A percentile compares a stretch with the other conserved stretches of the same genome.
Conservation (phyloP, 2,797 vertebrate genomes). For the Hafferia zeledoni region DNA sequence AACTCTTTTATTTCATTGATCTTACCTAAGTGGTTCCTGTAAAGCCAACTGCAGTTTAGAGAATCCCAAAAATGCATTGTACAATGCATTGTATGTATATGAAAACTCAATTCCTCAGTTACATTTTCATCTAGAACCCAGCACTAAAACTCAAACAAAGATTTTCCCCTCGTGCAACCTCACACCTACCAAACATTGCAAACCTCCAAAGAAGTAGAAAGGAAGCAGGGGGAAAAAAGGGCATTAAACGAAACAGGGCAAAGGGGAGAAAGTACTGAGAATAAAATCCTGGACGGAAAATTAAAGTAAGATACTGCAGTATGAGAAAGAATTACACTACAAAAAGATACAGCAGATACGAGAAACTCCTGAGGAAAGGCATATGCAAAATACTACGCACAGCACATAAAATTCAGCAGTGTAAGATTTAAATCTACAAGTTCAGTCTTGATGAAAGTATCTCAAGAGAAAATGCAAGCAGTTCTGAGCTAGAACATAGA, state of each 20-base stretch:
- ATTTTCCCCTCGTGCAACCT: neutral
- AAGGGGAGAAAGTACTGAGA: neutral
- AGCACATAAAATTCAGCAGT: neutral
- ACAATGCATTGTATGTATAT: neutral
- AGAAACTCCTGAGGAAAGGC: neutral
- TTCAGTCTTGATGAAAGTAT: neutral
- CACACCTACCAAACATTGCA: neutral
- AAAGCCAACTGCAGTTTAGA: neutral
- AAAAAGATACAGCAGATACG: neutral
- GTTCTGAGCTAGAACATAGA: neutral
- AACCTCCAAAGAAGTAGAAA: neutral
- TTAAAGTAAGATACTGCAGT: neutral
- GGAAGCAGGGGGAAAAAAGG: neutral
- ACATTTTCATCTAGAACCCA: neutral
- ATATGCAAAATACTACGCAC: neutral
- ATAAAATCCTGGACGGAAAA: neutral
- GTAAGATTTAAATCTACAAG: neutral
- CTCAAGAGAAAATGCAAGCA: neutral
- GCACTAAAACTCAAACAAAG: neutral
- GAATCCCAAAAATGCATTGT: neutral
- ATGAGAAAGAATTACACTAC: neutral
- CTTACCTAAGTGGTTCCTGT: neutral
- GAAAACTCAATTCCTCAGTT: neutral
- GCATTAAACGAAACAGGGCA: neutral
- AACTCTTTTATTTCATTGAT: neutral